Base-by-base conservation (phyloP, 2,888 invertebrate species). In the Geophilus truncorum region DNA sequence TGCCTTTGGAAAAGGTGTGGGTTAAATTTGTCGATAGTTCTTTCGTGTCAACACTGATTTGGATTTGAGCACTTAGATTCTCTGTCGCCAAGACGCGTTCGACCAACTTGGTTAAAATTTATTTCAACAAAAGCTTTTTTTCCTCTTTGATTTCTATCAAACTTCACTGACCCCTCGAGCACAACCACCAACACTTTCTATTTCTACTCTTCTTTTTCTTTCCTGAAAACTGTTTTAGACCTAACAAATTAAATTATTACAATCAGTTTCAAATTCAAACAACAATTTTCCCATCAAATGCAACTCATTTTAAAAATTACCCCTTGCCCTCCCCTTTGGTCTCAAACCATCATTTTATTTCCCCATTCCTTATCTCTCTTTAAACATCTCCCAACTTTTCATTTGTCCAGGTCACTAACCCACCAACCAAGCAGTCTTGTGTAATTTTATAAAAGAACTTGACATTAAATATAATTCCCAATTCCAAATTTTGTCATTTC, bases 11-110 rank as follows among this genome's bases (percentile, higher is more conserved):
- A 28, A 25, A 70, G 70, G 70, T 70, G 70, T 70, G 70, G 70
- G 70, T 70, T 70, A 70, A 70, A 70, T 70, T 70, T 70, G 70
- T 70, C 70, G 70, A 70, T 70, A 70, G 70, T 70, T 70, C 70
- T 70, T 70, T 70, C 70, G 70, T 70, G 70, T 70, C 70, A 70
- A 70, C 70, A 70, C 70, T 70, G 70, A 70, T 70, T 70, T 70
- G 70, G 70, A 70, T 70, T 70, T 70, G 70, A 70, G 70, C 25
- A 70, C 70, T 70, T 70, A 70, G 70, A 70, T 28, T 70, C 70
- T 70, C 28, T 28, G 70, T 70, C 28, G 70, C 25, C 28, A 4
- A n/a, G 70, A 70, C 28, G 70, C 28, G 70, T 25, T 23, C 23
- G 18, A 62, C 21, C 23, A 1, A 23, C 21, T 62, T 62, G 57